Conservation (phyloP, 2,888 invertebrate species). For the Elmis aenea region DNA sequence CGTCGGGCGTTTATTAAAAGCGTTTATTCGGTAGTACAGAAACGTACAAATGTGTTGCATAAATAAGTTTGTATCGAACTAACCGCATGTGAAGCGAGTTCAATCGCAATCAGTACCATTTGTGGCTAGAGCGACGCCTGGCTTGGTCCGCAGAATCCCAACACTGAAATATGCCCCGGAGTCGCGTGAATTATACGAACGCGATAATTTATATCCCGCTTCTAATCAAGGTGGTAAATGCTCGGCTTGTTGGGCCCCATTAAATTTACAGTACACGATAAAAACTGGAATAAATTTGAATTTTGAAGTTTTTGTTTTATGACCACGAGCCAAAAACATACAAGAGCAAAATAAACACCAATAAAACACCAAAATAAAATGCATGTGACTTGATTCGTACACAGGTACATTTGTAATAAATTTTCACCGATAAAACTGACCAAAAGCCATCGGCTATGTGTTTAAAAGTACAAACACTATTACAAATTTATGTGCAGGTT, state of each 20-base stretch:
- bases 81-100: constrained; percentile 26
- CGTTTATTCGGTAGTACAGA: constrained; percentile 13
- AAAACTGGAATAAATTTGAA: constrained; percentile 20
- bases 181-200: constrained; percentile 41
- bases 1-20: constrained; percentile 17
- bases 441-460: too few species aligned
- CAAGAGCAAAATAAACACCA: too few species aligned
- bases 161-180: constrained; percentile 41
- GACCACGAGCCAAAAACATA: too few species aligned
- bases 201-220: constrained; percentile 42
- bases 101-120: constrained; percentile 34
- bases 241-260: constrained; percentile 37
- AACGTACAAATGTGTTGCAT: constrained; percentile 16
- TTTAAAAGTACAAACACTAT: too few species aligned
- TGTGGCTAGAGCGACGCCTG: constrained; percentile 30
- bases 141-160: constrained; percentile 28
- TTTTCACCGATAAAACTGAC: too few species aligned
- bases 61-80: constrained; percentile 18
- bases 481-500: too few species aligned
- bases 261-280: constrained; percentile 35
- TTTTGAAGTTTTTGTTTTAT: too few species aligned
- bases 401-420: constrained; percentile 11
- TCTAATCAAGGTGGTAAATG: constrained; percentile 45
- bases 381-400: too few species aligned
- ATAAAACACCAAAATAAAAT: too few species aligned